Evolutionary conservation across 2,113 vertebrate genomes (phyloP).

Genomic region (Paratilapia polleni): DNA sequence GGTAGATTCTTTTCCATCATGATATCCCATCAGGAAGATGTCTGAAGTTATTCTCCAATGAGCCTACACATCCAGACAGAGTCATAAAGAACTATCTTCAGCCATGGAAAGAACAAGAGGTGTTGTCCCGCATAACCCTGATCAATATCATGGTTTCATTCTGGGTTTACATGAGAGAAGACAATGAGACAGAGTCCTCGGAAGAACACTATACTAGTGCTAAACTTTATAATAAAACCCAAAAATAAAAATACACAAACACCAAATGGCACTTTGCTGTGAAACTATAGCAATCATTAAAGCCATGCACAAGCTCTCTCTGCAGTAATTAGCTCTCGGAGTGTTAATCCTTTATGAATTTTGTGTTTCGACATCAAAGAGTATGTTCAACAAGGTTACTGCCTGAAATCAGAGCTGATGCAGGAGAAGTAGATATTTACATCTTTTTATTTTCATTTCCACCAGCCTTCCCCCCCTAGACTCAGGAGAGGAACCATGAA

Average conservation of each 20-base stretch:
- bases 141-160: too few species aligned
- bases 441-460: constrained; percentile 12
- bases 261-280: not conserved
- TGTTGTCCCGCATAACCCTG: too few species aligned
- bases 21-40: too few species aligned
- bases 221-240: not conserved
- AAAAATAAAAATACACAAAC: not conserved
- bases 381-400: constrained; percentile 29
- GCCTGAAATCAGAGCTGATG: constrained; percentile 35
- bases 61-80: too few species aligned
- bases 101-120: too few species aligned
- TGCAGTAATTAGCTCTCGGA: constrained; percentile 50
- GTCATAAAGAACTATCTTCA: too few species aligned
- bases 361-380: constrained; percentile 45
- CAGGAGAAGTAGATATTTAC: constrained; percentile 33
- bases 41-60: too few species aligned
- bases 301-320: constrained; percentile 8
- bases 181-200: too few species aligned
- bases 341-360: constrained; percentile 55
- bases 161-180: too few species aligned
- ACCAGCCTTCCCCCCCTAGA: not conserved
- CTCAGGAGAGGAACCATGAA: not conserved
- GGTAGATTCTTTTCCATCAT: too few species aligned
- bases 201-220: not conserved
- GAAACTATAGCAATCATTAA: not conserved